Percentiles rank a stretch among this genome's conserved stretches.
Conservation (phyloP, 1,140 invertebrate genomes). For the Araneus ventricosus region DNA sequence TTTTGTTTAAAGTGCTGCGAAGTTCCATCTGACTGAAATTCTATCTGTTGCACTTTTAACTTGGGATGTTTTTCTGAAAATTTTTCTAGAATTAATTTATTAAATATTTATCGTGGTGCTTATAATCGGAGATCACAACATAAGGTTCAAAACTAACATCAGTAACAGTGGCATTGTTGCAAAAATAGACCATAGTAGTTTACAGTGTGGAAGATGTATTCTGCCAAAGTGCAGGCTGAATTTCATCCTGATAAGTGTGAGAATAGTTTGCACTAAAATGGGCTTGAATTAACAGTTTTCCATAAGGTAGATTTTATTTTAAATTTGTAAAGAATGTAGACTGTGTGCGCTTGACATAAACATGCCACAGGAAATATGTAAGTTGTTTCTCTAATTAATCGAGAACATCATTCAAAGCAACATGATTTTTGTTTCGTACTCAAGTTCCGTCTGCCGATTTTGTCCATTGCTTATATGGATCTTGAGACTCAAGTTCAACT, state of each 20-base stretch:
- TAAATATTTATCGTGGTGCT: too few relatives aligned
- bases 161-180: background rate
- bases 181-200: background rate
- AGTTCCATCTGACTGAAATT: too few relatives aligned
- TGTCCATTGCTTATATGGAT: background rate
- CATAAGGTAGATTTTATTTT: slow-evolving; percentile 24
- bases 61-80: too few relatives aligned
- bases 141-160: too few relatives aligned
- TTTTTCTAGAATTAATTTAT: too few relatives aligned
- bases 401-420: slow-evolving; percentile 18
- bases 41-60: too few relatives aligned
- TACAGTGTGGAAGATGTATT: too few relatives aligned
- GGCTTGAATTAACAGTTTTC: slow-evolving; percentile 2
- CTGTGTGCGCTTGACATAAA: slow-evolving; percentile 21
- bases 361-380: slow-evolving; percentile 29
- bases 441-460: background rate
- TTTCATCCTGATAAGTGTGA: too few relatives aligned
- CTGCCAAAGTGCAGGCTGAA: too few relatives aligned
- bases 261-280: too few relatives aligned
- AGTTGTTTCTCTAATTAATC: slow-evolving; percentile 23
- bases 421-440: background rate
- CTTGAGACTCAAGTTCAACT: background rate
- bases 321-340: background rate
- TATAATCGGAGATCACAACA: too few relatives aligned
- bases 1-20: too few relatives aligned